phyloP scores from a whole-genome alignment of 2,797 vertebrate species.

The Allobates femoralis region DNA sequence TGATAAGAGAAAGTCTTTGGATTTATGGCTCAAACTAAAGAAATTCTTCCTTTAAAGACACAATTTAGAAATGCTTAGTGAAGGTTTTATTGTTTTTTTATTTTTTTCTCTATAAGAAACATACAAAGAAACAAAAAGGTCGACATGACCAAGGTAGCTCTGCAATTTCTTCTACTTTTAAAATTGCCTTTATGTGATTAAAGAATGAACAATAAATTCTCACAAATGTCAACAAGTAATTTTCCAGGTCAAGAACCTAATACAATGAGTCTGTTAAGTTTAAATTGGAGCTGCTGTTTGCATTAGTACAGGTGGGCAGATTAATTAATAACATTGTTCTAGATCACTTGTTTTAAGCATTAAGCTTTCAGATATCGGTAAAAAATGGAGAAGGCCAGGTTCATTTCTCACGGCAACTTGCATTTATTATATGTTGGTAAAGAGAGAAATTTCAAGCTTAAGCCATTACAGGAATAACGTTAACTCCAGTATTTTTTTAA shows the following conservation, averaged over 20 bases:
- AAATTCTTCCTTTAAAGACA: neutral
- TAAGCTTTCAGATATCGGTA: neutral
- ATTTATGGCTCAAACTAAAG: neutral
- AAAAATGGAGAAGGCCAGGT: neutral
- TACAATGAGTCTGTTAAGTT: conserved; percentile 72
- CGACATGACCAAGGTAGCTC: neutral
- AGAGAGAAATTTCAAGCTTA: neutral
- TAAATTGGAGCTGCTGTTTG: conserved; percentile 67
- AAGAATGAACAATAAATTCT: conserved; percentile 66
- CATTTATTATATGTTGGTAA: neutral
- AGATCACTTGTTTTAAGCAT: conserved; percentile 50
- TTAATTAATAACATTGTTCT: conserved; percentile 67
- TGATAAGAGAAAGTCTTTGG: conserved; percentile 45
- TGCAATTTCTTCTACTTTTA: neutral
- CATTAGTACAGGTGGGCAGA: conserved; percentile 61
- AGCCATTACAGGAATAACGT: no score
- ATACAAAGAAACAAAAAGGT: no score
- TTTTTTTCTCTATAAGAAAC: no score
- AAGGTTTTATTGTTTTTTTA: no score
- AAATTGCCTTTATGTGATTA: conserved; percentile 19
- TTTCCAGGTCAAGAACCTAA: conserved; percentile 71
- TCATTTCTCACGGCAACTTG: neutral
- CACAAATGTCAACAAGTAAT: conserved; percentile 67
- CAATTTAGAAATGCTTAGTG: neutral
- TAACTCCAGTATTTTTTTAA: no score